Conservation (phyloP, 2,113 vertebrate species). For the Elephantulus edwardii region DNA sequence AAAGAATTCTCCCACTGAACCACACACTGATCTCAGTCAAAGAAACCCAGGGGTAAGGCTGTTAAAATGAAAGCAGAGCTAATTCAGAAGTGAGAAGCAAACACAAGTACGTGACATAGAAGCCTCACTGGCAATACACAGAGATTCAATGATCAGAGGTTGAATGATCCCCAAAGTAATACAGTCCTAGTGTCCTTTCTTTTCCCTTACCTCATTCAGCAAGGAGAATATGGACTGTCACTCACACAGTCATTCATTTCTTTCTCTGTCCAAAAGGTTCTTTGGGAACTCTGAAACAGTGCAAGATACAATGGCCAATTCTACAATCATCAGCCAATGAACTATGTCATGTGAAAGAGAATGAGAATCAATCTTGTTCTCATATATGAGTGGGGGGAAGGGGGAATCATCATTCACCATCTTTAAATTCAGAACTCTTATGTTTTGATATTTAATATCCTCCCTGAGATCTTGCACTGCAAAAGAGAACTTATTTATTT, state of each 20-base stretch:
- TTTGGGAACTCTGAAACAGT: not conserved
- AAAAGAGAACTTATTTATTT: not conserved
- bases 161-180: accelerated
- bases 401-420: too few species aligned
- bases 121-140: not conserved
- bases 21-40: too few species aligned
- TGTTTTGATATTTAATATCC: not conserved
- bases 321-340: not conserved
- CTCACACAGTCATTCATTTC: not conserved
- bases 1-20: too few species aligned
- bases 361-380: not conserved
- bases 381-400: not conserved
- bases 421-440: not conserved
- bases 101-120: not conserved
- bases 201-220: not conserved
- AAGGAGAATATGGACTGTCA: not conserved
- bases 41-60: too few species aligned
- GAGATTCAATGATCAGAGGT: not conserved
- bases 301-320: not conserved
- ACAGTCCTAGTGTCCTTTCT: not conserved
- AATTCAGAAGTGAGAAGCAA: not conserved
- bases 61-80: not conserved
- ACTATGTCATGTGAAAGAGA: not conserved
- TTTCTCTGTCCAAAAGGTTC: not conserved
- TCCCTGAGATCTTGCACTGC: not conserved